Conservation (phyloP, 2,113 vertebrate species). For the Colaptes auratus region DNA sequence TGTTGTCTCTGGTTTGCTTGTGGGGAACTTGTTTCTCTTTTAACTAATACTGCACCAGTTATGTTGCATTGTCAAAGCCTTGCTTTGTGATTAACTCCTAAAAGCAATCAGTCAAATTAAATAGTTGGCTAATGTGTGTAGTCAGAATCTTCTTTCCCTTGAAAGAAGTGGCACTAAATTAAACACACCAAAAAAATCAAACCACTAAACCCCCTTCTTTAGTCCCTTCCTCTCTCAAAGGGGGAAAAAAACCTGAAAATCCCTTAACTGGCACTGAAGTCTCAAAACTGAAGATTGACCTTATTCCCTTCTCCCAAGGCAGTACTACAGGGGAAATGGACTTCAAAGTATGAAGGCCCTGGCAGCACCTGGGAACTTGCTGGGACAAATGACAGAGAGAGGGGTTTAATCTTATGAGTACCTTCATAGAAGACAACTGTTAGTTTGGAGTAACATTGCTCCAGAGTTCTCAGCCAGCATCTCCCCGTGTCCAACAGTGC, state of each 20-base stretch:
- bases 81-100: slow-evolving; percentile 4
- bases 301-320: background rate
- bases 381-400: background rate
- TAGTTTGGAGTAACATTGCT: background rate
- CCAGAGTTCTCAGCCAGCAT: background rate
- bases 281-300: slow-evolving; percentile 22
- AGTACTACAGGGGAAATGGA: slow-evolving; percentile 16
- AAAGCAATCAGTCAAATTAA: background rate
- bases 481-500: background rate
- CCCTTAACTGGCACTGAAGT: background rate
- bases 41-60: background rate
- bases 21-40: background rate
- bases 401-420: background rate
- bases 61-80: background rate
- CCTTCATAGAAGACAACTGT: background rate
- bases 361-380: background rate
- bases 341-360: slow-evolving; percentile 11
- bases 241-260: background rate
- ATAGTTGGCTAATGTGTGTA: background rate
- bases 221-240: background rate
- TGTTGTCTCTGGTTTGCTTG: background rate
- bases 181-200: background rate
- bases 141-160: background rate
- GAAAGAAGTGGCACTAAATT: background rate
- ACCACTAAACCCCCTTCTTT: background rate